These are phyloP conservation scores for Drosophila helvetica DNA, from an alignment of 2,888 invertebrate species.

Conservation along the genomic window DNA sequence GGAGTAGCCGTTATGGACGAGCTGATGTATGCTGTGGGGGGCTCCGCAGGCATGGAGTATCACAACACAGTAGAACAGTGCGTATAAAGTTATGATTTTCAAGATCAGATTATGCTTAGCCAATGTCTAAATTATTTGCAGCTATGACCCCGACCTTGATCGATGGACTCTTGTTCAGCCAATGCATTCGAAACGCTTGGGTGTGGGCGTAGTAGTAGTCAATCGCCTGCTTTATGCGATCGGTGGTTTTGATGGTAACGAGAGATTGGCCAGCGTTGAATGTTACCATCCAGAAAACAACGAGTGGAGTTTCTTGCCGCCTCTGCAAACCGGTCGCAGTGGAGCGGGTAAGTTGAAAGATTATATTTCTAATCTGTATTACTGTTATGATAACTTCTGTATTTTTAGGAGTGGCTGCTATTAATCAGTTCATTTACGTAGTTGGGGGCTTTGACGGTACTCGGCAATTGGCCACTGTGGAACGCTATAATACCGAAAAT, in stretches of 20 bases:
- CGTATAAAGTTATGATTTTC: constrained; percentile 64
- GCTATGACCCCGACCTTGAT: constrained; percentile 94
- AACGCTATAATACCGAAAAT: constrained; percentile 93
- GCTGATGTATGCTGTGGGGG: constrained; percentile 95
- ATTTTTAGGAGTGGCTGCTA: constrained; percentile 89
- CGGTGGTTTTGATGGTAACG: constrained; percentile 94
- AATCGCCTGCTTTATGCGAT: constrained; percentile 92
- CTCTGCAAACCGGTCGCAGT: constrained; percentile 91
- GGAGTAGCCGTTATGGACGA: constrained; percentile 98
- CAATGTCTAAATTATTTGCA: constrained; percentile 77
- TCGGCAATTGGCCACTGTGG: constrained; percentile 92
- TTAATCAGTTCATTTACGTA: constrained; percentile 95
- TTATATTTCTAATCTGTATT: background rate
- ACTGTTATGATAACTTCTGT: background rate
- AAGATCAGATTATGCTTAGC: background rate
- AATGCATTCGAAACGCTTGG: constrained; percentile 91
- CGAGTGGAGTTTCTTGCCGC: constrained; percentile 91
- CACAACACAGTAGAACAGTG: constrained; percentile 95
- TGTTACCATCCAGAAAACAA: constrained; percentile 97
- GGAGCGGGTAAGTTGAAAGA: constrained; percentile 88
- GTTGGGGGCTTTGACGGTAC: constrained; percentile 97
- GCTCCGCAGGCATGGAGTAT: constrained; percentile 93
- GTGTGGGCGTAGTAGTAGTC: constrained; percentile 91
- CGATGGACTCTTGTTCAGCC: constrained; percentile 90
- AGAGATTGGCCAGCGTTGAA: constrained; percentile 91